Evolutionary conservation across 2,888 invertebrate species (phyloP).

Genomic region (Linyphia triangularis): DNA sequence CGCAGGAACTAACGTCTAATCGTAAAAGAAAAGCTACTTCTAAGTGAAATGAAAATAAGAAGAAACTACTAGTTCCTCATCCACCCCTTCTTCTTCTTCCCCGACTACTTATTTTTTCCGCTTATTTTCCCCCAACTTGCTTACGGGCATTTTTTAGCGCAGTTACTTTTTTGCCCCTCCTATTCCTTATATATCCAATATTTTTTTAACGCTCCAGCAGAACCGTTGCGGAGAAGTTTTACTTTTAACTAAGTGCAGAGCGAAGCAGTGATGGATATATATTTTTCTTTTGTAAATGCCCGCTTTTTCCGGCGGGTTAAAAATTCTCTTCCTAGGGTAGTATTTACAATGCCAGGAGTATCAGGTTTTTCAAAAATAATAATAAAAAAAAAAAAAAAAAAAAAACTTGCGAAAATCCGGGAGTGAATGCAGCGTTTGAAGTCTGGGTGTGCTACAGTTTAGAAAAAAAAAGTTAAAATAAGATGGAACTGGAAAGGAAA

Average conservation of each 20-base stretch:
- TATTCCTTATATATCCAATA: conserved; percentile 24
- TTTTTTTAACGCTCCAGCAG: conserved; percentile 39
- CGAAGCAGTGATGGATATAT: conserved; percentile 11
- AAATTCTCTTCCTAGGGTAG: neutral
- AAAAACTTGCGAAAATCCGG: neutral
- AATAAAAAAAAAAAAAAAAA: too few relatives aligned
- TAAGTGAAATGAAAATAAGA: neutral
- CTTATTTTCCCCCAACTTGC: conserved; percentile 3
- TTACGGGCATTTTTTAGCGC: conserved; percentile 3
- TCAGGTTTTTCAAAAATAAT: neutral
- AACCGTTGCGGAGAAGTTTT: conserved; percentile 10
- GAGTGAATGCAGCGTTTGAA: neutral
- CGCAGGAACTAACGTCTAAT: neutral
- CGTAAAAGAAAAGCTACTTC: neutral
- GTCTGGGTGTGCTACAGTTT: too few relatives aligned
- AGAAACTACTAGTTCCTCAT: neutral
- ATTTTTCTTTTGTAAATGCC: conserved; percentile 10
- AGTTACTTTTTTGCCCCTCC: conserved; percentile 1
- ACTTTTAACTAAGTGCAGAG: conserved; percentile 28
- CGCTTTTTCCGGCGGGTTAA: neutral
- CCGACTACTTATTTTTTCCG: neutral
- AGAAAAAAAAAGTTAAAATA: neutral
- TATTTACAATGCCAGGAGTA: neutral
- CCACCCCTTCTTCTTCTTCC: neutral
- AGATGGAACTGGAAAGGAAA: neutral